phyloP scores from a whole-genome alignment of 1,140 invertebrate species.

The Brachionus manjavacas region DNA sequence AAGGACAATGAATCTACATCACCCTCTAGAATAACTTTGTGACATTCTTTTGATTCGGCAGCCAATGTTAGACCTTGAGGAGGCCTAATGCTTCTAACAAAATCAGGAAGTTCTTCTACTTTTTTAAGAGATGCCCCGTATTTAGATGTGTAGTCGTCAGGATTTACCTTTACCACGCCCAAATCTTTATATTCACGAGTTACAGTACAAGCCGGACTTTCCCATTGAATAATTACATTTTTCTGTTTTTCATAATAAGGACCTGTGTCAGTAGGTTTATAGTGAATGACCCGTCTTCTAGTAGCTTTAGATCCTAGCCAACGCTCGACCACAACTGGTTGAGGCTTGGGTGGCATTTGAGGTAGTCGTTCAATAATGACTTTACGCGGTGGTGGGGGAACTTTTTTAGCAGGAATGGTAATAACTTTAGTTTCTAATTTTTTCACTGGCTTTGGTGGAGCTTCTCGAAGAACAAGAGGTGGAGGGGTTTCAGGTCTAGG shows the following conservation, averaged over 20 bases:
- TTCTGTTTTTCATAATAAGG: background rate
- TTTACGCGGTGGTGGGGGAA: conserved; percentile 40
- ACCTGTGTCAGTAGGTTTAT: background rate
- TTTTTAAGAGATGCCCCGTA: background rate
- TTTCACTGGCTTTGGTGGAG: background rate
- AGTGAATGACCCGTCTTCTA: conserved; percentile 30
- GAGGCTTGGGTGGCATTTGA: conserved; percentile 34
- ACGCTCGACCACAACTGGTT: conserved; percentile 32
- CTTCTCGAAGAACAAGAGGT: conserved; percentile 37
- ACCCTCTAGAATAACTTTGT: background rate
- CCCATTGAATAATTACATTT: conserved; percentile 42
- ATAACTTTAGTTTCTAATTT: background rate
- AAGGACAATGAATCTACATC: conserved; percentile 1
- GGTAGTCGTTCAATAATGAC: conserved; percentile 41
- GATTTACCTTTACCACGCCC: conserved; percentile 30
- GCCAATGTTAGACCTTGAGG: background rate
- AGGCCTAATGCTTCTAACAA: background rate
- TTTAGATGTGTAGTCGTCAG: conserved; percentile 16
- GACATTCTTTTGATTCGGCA: background rate
- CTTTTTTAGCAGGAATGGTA: background rate
- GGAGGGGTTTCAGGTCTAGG: conserved; percentile 19
- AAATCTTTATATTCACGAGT: background rate
- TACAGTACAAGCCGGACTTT: background rate
- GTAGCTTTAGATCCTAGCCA: conserved; percentile 25
- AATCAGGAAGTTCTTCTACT: conserved; percentile 1